A percentile compares a stretch with the other conserved stretches of the same genome.
phyloP scores from a whole-genome alignment of 2,797 vertebrate genomes.

The Prunella strophiata region DNA sequence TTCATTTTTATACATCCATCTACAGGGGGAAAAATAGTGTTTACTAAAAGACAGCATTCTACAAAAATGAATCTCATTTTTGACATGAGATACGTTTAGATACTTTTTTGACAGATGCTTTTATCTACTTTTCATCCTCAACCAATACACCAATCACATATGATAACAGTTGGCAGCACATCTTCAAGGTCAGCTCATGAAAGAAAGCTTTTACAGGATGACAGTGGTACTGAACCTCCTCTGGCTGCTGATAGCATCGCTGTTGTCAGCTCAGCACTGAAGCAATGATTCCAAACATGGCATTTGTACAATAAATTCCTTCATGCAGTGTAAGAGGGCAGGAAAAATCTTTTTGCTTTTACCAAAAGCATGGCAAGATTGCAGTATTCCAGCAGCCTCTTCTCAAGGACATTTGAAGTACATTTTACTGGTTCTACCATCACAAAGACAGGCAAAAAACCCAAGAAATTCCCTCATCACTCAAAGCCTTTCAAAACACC shows the following conservation, averaged over 20 bases:
- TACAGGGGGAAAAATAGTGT: neutral
- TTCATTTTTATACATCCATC: neutral
- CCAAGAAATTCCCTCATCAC: neutral
- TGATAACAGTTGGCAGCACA: slow-evolving; percentile 4
- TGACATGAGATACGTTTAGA: too few species aligned
- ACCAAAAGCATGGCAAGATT: neutral
- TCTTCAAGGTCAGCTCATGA: slow-evolving; percentile 23
- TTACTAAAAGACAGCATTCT: neutral
- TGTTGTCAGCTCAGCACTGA: neutral
- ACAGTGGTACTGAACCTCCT: neutral
- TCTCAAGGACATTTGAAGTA: neutral
- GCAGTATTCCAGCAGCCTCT: neutral
- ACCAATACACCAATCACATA: neutral
- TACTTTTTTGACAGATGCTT: neutral
- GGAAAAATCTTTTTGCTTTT: neutral
- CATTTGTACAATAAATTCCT: slow-evolving; percentile 10
- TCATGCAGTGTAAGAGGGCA: neutral
- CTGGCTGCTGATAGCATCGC: neutral
- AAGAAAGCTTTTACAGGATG: slow-evolving; percentile 31
- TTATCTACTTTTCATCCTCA: slow-evolving; percentile 4
- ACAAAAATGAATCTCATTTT: neutral
- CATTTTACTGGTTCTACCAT: neutral
- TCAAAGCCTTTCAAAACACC: neutral
- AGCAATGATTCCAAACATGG: neutral
- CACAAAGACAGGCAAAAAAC: neutral